Evolutionary conservation across 2,113 vertebrate genomes (phyloP).

Genomic region (Pavo muticus): DNA sequence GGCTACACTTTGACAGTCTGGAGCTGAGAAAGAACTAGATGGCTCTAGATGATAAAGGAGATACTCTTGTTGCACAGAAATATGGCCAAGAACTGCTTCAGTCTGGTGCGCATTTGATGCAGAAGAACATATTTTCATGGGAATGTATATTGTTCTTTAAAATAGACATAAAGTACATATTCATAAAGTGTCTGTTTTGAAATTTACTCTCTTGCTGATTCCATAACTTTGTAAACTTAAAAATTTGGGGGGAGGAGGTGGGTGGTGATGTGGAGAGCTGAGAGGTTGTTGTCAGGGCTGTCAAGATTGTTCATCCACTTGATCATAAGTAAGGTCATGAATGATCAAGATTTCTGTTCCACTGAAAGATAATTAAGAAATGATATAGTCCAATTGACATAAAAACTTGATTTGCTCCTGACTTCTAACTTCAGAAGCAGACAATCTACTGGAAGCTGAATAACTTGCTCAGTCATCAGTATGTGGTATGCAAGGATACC

Average conservation of each 20-base stretch:
- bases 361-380: background rate
- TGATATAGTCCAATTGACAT: background rate
- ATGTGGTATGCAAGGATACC: background rate
- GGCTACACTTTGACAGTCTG: background rate
- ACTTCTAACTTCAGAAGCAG: background rate
- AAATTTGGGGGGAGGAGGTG: background rate
- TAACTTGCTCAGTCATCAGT: background rate
- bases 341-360: background rate
- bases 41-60: background rate
- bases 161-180: background rate
- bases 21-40: background rate
- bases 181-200: background rate
- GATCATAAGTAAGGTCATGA: background rate
- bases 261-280: background rate
- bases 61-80: background rate
- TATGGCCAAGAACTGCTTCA: background rate
- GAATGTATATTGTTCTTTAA: background rate
- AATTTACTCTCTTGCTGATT: background rate
- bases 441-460: background rate
- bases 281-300: background rate
- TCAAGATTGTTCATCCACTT: background rate
- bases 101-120: background rate
- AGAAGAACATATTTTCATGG: background rate
- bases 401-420: background rate
- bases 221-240: background rate